phyloP scores from a whole-genome alignment of 2,113 vertebrate species.

The Zootoca vivipara region DNA sequence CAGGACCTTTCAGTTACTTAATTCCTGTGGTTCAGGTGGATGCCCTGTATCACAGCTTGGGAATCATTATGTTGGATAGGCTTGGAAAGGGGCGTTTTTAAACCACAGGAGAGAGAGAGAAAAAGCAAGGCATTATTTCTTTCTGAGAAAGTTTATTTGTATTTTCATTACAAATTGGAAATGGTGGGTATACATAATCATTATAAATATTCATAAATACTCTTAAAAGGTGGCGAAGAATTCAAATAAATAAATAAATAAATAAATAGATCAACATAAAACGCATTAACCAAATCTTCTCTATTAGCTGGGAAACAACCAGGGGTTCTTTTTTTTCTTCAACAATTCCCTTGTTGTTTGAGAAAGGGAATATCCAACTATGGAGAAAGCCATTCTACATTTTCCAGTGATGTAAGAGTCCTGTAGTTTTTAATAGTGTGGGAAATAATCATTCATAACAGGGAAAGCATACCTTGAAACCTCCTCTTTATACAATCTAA shows the following conservation, averaged over 20 bases:
- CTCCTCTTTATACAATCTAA: not conserved
- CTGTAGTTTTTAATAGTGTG: not conserved
- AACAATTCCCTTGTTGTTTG: constrained; percentile 17
- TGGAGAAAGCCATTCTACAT: not conserved
- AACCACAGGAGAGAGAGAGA: not conserved
- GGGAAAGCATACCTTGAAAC: not conserved
- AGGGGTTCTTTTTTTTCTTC: constrained; percentile 56
- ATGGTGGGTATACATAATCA: constrained; percentile 41
- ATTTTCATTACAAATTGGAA: constrained; percentile 54
- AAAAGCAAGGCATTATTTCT: not conserved
- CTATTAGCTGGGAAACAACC: constrained; percentile 68
- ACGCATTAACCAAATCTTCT: constrained; percentile 44
- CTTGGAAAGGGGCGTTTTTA: not conserved
- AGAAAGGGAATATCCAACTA: accelerated
- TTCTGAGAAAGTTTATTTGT: constrained; percentile 71
- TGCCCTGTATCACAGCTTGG: not conserved
- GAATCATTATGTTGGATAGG: not conserved
- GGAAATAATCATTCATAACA: not conserved
- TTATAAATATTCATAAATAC: constrained; percentile 95
- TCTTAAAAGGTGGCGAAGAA: constrained; percentile 63
- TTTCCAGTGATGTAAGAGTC: constrained; percentile 12
- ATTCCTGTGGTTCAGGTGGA: not conserved
- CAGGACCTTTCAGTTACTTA: not conserved
- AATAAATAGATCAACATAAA: constrained; percentile 86
- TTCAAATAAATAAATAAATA: constrained; percentile 92